Base-by-base conservation (phyloP, 1,140 invertebrate genomes). In the Heliconius nattereri region DNA sequence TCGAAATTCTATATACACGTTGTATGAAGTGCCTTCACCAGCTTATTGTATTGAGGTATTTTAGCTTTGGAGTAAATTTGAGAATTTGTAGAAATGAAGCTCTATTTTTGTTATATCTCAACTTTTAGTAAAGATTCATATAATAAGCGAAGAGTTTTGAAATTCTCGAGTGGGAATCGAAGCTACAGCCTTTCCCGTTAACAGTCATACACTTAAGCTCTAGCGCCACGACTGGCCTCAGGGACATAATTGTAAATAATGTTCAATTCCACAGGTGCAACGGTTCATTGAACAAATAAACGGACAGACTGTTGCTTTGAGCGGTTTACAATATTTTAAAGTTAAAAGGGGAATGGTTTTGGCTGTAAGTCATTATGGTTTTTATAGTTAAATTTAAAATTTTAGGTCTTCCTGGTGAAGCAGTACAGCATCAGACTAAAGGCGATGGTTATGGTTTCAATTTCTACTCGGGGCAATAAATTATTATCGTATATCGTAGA, bases 261-360 rank as follows among this genome's bases (percentile, higher is more conserved):
- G 45, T 16, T 71, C 66, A 81, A 79, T 88, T 85, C 70, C 82
- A 91, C 82, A 91, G 88, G 84, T 92, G 3, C 86, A 92, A 84
- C 90, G 89, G 73, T 89, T 91, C 73, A 80, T 90, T 71, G 89
- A 91, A 23, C 89, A 90, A 84, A 84, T 91, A 16, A 85, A 91
- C 35, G 89, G 89, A 1, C 88, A 90, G 9, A 88, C 85, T 16
- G 84, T 91, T 0, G 89, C 89, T 13, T 75, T 91, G 57, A 91
- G 86, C 35, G 90, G 90, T 8, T 75, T 92, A 13, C 87, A 91
- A 71, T 92, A 96, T 83, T 97, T 97, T 82, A 95, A 95, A 11
- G 95, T 97, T 2, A 96, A 95, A 7, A 93, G 96, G 37, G 94
- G 95, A 52, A 91, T 97, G 7, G 93, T 96, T 81, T 89, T 97